phyloP scores from a whole-genome alignment of 1,140 invertebrate species.

The Tetramorium alpestre region DNA sequence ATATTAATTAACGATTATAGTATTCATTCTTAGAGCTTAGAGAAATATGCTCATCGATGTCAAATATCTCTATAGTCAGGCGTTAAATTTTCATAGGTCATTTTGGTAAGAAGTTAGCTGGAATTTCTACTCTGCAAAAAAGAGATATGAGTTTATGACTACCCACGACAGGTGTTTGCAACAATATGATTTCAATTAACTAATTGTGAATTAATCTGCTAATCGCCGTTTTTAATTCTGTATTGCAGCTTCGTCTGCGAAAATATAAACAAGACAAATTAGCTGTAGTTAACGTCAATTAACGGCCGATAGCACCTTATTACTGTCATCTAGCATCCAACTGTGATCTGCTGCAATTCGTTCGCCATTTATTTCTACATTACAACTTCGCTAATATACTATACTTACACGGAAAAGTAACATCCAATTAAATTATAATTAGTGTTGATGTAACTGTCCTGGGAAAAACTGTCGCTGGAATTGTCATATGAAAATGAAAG shows the following conservation, averaged over 20 bases:
- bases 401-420: background rate
- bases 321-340: background rate
- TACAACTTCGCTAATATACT: background rate
- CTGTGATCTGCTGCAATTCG: background rate
- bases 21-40: background rate
- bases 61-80: background rate
- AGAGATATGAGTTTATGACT: background rate
- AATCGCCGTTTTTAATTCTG: slow-evolving; percentile 4
- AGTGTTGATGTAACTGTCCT: background rate
- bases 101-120: background rate
- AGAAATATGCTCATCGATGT: background rate
- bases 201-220: background rate
- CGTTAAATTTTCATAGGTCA: background rate
- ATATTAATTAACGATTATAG: background rate
- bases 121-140: background rate
- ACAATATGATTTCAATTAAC: background rate
- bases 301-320: background rate
- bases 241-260: background rate
- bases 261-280: background rate
- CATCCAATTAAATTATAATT: slow-evolving; percentile 2
- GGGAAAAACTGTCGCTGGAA: background rate
- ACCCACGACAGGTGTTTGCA: background rate
- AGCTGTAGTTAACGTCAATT: slow-evolving; percentile 23
- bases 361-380: background rate
- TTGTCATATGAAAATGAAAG: background rate